These are phyloP conservation scores for Chaetodon auriga DNA, from an alignment of 2,113 vertebrate genomes.

Conservation along the genomic window DNA sequence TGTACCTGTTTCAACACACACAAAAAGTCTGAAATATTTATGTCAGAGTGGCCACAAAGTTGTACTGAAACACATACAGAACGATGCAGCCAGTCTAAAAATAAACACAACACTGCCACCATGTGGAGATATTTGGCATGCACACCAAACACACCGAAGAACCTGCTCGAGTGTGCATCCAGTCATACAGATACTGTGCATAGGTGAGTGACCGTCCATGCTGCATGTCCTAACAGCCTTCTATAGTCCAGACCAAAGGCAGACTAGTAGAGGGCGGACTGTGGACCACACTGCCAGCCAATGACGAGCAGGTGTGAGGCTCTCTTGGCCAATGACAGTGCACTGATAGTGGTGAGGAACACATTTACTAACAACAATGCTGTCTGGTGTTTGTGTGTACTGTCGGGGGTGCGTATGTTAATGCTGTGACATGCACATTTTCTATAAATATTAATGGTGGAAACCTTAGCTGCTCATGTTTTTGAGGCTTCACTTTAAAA, in stretches of 20 bases:
- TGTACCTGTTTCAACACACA: slow-evolving; percentile 17
- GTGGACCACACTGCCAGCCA: slow-evolving; percentile 55
- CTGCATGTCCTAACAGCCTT: slow-evolving; percentile 67
- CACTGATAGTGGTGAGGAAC: slow-evolving; percentile 23
- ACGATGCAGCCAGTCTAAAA: slow-evolving; percentile 22
- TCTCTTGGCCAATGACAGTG: slow-evolving; percentile 27
- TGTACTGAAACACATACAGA: slow-evolving; percentile 9
- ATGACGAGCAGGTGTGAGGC: slow-evolving; percentile 49
- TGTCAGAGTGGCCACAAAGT: slow-evolving; percentile 4
- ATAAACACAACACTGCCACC: slow-evolving; percentile 59
- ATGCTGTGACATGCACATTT: neutral
- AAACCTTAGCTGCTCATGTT: neutral
- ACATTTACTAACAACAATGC: slow-evolving; percentile 83
- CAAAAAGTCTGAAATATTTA: slow-evolving; percentile 5
- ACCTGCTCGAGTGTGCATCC: slow-evolving; percentile 27
- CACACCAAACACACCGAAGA: slow-evolving; percentile 34
- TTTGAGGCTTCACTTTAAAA: neutral
- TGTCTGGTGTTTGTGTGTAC: slow-evolving; percentile 41
- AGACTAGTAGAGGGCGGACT: slow-evolving; percentile 65
- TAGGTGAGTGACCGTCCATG: slow-evolving; percentile 58
- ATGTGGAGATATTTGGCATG: slow-evolving; percentile 66
- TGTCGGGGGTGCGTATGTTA: neutral
- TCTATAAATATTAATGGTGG: neutral
- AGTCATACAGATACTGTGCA: slow-evolving; percentile 38
- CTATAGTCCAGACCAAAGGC: slow-evolving; percentile 65